Evolutionary conservation across 2,113 vertebrate genomes (phyloP).

Genomic region (Gadus chalcogrammus): DNA sequence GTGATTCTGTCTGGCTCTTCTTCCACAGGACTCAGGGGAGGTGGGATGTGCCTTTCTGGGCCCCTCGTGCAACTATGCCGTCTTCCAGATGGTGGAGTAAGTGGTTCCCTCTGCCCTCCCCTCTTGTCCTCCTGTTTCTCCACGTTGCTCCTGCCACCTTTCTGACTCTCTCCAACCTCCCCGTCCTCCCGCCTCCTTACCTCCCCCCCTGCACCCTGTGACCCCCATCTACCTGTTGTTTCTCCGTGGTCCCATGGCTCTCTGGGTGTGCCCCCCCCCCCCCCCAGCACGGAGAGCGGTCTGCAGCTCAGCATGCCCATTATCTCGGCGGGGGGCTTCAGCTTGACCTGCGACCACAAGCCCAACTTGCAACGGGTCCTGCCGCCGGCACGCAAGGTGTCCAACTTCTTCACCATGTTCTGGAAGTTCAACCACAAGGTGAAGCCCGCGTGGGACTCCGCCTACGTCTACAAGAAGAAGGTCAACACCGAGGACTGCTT

Average conservation of each 20-base stretch:
- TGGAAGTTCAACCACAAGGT: conserved; percentile 58
- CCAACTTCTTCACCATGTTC: conserved; percentile 80
- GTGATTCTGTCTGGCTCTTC: too few species aligned
- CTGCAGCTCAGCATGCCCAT: conserved; percentile 77
- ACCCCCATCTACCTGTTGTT: not conserved
- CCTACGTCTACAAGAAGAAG: conserved; percentile 83
- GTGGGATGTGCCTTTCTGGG: conserved; percentile 87
- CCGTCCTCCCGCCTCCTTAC: conserved; percentile 26
- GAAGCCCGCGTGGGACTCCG: conserved; percentile 79
- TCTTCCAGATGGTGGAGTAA: conserved; percentile 88
- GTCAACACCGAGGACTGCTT: conserved; percentile 79
- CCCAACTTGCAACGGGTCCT: conserved; percentile 83
- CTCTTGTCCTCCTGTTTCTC: not conserved
- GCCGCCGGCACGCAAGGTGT: conserved; percentile 87
- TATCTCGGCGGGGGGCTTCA: conserved; percentile 92
- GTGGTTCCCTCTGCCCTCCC: conserved; percentile 47
- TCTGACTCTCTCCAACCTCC: not conserved
- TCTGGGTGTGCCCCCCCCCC: too few species aligned
- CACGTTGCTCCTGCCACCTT: not conserved
- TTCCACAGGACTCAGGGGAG: conserved; percentile 46
- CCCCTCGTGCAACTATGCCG: conserved; percentile 84
- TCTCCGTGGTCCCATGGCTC: too few species aligned
- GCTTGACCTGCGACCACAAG: conserved; percentile 85
- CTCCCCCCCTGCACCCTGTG: too few species aligned
- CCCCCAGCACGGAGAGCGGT: conserved; percentile 69